Percentiles rank a stretch among this genome's conserved stretches.
Evolutionary conservation across 2,113 vertebrate genomes (phyloP).

Genomic region (Scomber scombrus): DNA sequence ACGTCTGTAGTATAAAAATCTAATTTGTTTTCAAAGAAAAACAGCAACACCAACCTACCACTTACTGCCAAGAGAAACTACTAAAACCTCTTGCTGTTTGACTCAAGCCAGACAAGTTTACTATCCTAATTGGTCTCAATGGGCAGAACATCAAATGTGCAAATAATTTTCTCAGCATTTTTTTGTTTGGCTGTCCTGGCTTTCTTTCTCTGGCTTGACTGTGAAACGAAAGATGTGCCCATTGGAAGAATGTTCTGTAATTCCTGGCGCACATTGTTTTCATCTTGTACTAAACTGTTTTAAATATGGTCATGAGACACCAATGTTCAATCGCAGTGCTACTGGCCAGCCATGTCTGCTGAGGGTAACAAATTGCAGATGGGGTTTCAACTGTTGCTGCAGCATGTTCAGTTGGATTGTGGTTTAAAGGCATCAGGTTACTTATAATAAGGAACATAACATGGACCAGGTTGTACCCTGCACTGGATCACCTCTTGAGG

Average conservation of each 20-base stretch:
- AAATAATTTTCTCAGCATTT: constrained; percentile 57
- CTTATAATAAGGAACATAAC: constrained; percentile 51
- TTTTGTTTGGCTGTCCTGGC: constrained; percentile 15
- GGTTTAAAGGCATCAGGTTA: constrained; percentile 37
- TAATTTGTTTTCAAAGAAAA: constrained; percentile 55
- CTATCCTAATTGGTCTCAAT: constrained; percentile 69
- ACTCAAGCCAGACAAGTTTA: constrained; percentile 63
- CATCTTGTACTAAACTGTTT: constrained; percentile 35
- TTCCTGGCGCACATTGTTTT: constrained; percentile 40
- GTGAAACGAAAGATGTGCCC: too few species aligned
- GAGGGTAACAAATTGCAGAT: constrained; percentile 35
- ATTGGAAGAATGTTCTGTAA: background rate
- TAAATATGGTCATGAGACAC: constrained; percentile 42
- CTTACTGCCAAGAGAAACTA: constrained; percentile 60
- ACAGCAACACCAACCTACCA: constrained; percentile 25
- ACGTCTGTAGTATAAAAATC: constrained; percentile 34
- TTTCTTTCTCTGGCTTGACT: constrained; percentile 2
- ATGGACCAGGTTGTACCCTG: constrained; percentile 20
- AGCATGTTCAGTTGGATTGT: background rate
- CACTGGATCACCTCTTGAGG: constrained; percentile 5
- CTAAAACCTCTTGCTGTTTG: constrained; percentile 46
- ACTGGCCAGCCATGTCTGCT: constrained; percentile 1
- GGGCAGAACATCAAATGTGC: constrained; percentile 60
- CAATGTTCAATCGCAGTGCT: constrained; percentile 31
- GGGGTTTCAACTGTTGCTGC: constrained; percentile 19